A percentile compares a stretch with the other conserved stretches of the same genome.
These are phyloP conservation scores for Sapajus apella DNA, from an alignment of 2,113 vertebrate genomes.

Conservation along the genomic window DNA sequence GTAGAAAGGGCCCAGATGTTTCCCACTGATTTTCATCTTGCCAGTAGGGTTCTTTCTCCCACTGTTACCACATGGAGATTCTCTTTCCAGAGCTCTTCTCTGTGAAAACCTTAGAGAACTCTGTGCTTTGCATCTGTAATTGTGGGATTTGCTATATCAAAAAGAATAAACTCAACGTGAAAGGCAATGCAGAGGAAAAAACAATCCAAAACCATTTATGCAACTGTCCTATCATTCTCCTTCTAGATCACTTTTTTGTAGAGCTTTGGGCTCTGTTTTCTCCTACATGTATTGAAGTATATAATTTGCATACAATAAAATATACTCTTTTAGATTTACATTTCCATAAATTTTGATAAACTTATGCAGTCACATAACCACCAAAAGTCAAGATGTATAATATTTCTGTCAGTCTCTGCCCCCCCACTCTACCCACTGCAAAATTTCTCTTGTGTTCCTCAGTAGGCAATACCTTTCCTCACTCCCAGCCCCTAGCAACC, in stretches of 20 bases:
- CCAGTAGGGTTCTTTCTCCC: not conserved
- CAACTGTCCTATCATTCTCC: not conserved
- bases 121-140: constrained; percentile 41
- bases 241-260: not conserved
- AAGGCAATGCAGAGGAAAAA: not conserved
- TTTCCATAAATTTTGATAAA: not conserved
- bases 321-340: not conserved
- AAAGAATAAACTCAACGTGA: not conserved
- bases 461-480: not conserved
- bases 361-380: not conserved
- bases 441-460: not conserved
- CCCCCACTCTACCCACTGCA: too few species aligned
- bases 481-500: not conserved
- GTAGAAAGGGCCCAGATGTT: constrained; percentile 25
- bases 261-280: not conserved
- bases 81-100: constrained; percentile 32
- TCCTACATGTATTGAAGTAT: not conserved
- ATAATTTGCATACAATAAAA: not conserved
- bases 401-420: not conserved
- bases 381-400: not conserved
- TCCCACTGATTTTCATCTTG: constrained; percentile 48
- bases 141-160: not conserved
- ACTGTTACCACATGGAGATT: constrained; percentile 45
- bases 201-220: not conserved
- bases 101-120: not conserved